Base-by-base conservation (phyloP, 1,140 invertebrate species). In the Procambarus clarkii region DNA sequence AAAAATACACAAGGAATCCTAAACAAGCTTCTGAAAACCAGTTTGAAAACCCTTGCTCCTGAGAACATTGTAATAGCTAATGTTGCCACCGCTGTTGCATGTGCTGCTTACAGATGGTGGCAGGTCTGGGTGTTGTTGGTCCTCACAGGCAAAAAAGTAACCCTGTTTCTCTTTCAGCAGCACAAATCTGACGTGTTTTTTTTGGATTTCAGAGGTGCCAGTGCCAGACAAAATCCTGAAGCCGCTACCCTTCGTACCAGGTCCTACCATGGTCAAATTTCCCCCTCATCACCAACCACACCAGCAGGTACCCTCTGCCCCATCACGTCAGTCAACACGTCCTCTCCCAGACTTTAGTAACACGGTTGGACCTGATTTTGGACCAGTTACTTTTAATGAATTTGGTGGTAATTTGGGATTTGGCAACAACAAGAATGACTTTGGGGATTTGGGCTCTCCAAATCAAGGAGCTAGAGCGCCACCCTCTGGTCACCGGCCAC, bases 321-420 rank as follows among this genome's bases (percentile, higher is more conserved):
- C 88, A 3, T 60, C 74, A 0, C 88, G 82, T 2, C 82, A 78
- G 74, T 34, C 58, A 24, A 21, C 82, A 64, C 69, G 79, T 5
- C 84, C 83, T 24, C 46, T 88, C 8, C 90, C 91, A n/a, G 84
- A 82, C 50, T 93, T 93, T 71, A 87, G 91, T 58, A 93, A 93
- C 44, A 90, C 90, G 11, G 87, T 92, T 24, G 92, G 92, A 2
- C 92, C 92, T 8, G 92, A 93, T 77, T 93, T 93, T 86, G 92
- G 92, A 0, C 92, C 92, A 13, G 92, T 93, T 34, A 92, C 91
- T 21, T 90, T 92, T 80, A 83, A 78, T 46, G 91, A 92, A 60
- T 92, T 86, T 45, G 87, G 88, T 60, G 80, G 86, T 3, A 90
- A 86, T 69, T 84, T 78, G 48, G 81, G 81, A 44, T 90, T 90